phyloP scores from a whole-genome alignment of 1,140 invertebrate species.

The Drosophila trapezifrons region DNA sequence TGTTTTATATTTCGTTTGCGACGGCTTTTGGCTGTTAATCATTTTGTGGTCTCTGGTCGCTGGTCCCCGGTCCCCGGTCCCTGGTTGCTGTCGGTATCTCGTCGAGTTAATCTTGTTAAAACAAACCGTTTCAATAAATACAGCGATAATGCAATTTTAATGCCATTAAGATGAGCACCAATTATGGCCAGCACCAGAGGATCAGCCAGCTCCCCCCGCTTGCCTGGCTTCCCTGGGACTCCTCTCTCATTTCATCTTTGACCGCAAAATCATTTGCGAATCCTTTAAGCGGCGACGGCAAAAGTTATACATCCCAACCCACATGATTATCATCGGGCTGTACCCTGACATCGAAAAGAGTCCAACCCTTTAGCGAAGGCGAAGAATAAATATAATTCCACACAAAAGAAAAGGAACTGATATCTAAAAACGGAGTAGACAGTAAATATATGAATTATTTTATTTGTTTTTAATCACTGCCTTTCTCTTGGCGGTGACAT shows the following conservation, averaged over 20 bases:
- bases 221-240: background rate
- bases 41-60: conserved; percentile 63
- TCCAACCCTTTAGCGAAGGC: too few species aligned
- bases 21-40: conserved; percentile 73
- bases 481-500: conserved; percentile 2
- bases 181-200: conserved; percentile 75
- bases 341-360: conserved; percentile 12
- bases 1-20: conserved; percentile 35
- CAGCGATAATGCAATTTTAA: conserved; percentile 82
- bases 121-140: conserved; percentile 83
- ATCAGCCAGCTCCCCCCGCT: conserved; percentile 11
- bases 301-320: conserved; percentile 69
- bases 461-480: background rate
- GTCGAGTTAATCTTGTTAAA: conserved; percentile 80
- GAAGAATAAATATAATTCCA: too few species aligned
- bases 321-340: conserved; percentile 67
- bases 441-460: background rate
- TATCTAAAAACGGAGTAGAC: background rate
- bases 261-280: conserved; percentile 77
- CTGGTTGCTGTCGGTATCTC: conserved; percentile 49
- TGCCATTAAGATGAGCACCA: conserved; percentile 82
- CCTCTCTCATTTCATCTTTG: conserved; percentile 75
- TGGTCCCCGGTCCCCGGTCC: conserved; percentile 2
- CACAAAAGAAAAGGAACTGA: too few species aligned
- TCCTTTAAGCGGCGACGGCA: conserved; percentile 69